Evolutionary conservation across 1,140 invertebrate species (phyloP), one percentile per base, ranked within the genome.

Genomic region (Eurosta solidaginis): DNA sequence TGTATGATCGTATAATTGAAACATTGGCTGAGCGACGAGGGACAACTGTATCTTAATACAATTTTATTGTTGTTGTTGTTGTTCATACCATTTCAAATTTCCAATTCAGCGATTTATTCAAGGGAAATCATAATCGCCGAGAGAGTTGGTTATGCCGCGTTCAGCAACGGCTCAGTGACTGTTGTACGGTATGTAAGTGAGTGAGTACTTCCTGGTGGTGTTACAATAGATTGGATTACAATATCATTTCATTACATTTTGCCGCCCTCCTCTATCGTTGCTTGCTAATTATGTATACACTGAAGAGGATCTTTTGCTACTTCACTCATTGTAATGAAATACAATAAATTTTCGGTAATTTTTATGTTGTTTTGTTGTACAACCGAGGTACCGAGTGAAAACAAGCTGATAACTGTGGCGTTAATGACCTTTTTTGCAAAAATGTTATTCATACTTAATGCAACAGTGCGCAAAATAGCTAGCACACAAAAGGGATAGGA

Each of bases 81-180:
- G 59, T 36, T 68, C 33, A 68, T 68, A 33, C 59, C 59, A 68
- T 68, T 68, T 68, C 33, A 68, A 68, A 22, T 68, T 68, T 68
- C 59, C 59, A 68, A 68, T 68, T 68, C 33, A 68, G 12, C 27
- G 59, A 68, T 33, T n/a, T 27, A 29, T 68, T 68, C 59, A 40
- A 68, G 59, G 59, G 59, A 68, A 68, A 68, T 68, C 59, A 68
- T 68, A 68, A 42, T 68, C 59, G 59, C 59, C 59, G 33, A 68
- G 59, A 68, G 59, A 68, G 27, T 68, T 68, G 59, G 27, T 68
- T 29, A 68, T 59, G 54, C n/a, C 5, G 54, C 27, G 59, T 20
- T 40, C n/a, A n/a, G n/a, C n/a, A n/a, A n/a, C n/a, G 59, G 17
- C n/a, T 68, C 17, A 33, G 12, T 68, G 29, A n/a, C 59, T 10